These are phyloP conservation scores for Aricia artaxerxes DNA, from an alignment of 2,888 invertebrate species.

Conservation along the genomic window DNA sequence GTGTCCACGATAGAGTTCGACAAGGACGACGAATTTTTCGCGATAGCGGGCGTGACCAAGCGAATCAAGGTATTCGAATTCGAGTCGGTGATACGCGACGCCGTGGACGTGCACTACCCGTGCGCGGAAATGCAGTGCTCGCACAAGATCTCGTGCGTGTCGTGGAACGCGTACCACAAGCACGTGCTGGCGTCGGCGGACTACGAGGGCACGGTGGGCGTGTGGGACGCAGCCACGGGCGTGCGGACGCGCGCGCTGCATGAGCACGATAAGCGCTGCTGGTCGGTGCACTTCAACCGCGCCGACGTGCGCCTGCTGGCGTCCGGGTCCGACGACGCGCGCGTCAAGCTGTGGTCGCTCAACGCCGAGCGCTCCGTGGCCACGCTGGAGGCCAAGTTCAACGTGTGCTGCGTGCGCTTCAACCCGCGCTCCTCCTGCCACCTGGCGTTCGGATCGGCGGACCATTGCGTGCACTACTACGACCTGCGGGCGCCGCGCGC, in stretches of 20 bases:
- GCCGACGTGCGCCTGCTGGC: slow-evolving; percentile 94
- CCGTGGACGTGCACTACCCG: slow-evolving; percentile 95
- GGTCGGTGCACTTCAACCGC: slow-evolving; percentile 97
- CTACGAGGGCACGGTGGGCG: slow-evolving; percentile 95
- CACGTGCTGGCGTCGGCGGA: slow-evolving; percentile 92
- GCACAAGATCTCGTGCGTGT: slow-evolving; percentile 96
- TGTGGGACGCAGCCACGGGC: slow-evolving; percentile 94
- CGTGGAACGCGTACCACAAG: slow-evolving; percentile 95
- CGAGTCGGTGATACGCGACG: slow-evolving; percentile 89
- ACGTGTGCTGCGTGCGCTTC: slow-evolving; percentile 95
- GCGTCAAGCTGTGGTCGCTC: slow-evolving; percentile 96
- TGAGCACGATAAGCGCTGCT: slow-evolving; percentile 97
- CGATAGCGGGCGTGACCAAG: slow-evolving; percentile 97
- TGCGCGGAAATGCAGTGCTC: slow-evolving; percentile 94
- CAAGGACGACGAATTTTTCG: slow-evolving; percentile 96
- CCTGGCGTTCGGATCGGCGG: slow-evolving; percentile 97
- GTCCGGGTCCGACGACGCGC: slow-evolving; percentile 93
- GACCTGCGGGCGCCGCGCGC: slow-evolving; percentile 92
- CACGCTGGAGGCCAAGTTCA: slow-evolving; percentile 94
- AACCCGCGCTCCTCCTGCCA: slow-evolving; percentile 87
- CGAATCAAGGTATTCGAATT: slow-evolving; percentile 97
- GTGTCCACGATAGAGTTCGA: slow-evolving; percentile 97
- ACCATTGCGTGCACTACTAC: slow-evolving; percentile 97
- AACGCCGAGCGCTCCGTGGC: slow-evolving; percentile 90
- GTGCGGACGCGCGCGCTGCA: slow-evolving; percentile 83